Evolutionary conservation across 2,113 vertebrate species (phyloP).

Genomic region (Alaudala cheleensis): DNA sequence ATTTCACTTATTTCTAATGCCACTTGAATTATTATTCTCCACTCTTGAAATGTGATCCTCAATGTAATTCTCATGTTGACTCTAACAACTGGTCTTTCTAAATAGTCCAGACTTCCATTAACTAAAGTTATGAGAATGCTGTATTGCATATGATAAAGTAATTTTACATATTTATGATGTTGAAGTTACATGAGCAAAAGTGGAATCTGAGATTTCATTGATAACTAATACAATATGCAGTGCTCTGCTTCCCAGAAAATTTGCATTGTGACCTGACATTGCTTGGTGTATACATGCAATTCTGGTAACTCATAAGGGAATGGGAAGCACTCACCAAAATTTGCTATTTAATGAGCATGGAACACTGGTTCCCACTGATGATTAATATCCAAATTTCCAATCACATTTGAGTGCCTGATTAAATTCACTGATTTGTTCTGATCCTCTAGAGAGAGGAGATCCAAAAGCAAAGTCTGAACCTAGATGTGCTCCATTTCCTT

Average conservation of each 20-base stretch:
- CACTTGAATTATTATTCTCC: background rate
- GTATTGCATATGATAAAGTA: background rate
- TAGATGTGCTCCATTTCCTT: constrained; percentile 10
- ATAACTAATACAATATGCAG: background rate
- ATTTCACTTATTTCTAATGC: background rate
- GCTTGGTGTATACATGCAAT: background rate
- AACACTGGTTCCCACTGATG: background rate
- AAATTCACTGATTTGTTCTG: constrained; percentile 7
- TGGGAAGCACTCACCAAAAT: constrained; percentile 4
- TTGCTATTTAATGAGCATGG: background rate
- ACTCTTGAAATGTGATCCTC: background rate
- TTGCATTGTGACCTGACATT: background rate
- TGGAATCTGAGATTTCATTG: background rate
- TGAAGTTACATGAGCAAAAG: background rate
- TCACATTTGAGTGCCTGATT: background rate
- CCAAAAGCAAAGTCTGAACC: background rate
- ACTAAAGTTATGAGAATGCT: background rate
- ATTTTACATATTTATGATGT: background rate
- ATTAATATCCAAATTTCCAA: constrained; percentile 38
- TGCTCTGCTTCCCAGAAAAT: background rate
- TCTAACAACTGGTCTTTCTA: background rate
- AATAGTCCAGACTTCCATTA: background rate
- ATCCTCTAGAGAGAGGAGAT: background rate
- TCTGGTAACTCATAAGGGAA: background rate
- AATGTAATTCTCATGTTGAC: background rate